A percentile compares a stretch with the other conserved stretches of the same genome.
These are phyloP conservation scores for Alosa alosa DNA, from an alignment of 2,113 vertebrate genomes.

Conservation along the genomic window DNA sequence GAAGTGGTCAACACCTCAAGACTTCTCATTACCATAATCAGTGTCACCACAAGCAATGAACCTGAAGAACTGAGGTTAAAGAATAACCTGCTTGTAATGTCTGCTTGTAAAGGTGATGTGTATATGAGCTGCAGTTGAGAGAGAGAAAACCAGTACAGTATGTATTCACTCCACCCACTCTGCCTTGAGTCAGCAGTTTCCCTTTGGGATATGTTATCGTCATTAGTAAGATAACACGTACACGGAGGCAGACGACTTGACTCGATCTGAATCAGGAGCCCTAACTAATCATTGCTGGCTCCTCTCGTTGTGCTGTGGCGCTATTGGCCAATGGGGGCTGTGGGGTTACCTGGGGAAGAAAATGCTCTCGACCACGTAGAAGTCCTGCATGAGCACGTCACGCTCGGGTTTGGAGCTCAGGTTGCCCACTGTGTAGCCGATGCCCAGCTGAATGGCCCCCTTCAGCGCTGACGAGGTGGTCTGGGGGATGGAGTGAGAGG, in stretches of 20 bases:
- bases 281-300: too few species aligned
- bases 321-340: background rate
- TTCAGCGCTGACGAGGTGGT: conserved; percentile 96
- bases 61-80: too few species aligned
- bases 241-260: background rate
- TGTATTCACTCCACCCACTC: background rate
- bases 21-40: background rate
- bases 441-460: conserved; percentile 98
- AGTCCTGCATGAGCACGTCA: conserved; percentile 98
- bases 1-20: background rate
- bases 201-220: background rate
- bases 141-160: background rate
- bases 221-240: background rate
- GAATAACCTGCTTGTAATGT: too few species aligned
- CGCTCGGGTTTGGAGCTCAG: conserved; percentile 97
- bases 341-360: conserved; percentile 90
- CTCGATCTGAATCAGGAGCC: background rate
- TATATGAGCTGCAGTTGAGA: conserved; percentile 34
- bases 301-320: too few species aligned
- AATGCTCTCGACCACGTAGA: conserved; percentile 98
- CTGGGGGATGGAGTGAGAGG: conserved; percentile 60
- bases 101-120: too few species aligned
- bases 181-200: background rate
- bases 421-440: conserved; percentile 96
- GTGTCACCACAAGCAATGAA: conserved; percentile 32